Evolutionary conservation across 2,113 vertebrate genomes (phyloP), one percentile per base, ranked within the genome.

Genomic region (Erinaceus europaeus): DNA sequence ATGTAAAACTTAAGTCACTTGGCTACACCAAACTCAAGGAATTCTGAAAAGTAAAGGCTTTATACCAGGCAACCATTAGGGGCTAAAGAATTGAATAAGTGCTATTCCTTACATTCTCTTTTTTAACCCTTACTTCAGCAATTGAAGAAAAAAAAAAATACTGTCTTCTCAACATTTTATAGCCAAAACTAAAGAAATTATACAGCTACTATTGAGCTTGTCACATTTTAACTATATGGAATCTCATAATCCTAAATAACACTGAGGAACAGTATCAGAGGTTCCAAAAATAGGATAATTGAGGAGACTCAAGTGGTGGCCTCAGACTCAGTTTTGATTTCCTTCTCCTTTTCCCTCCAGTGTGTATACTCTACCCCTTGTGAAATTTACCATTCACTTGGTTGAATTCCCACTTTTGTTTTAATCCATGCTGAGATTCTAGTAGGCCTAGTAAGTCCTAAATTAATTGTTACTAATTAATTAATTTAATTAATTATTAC

Each of bases 41-140:
- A 71, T 57, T 25, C 59, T 84, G 64, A 65, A 64, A 84, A 81
- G 65, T 81, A 38, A 83, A 61, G 77, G 76, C 53, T 80, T 86
- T 69, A 18, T 40, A 36, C 6, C 34, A 80, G 38, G 2, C 10
- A 42, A 18, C 57, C 20, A 55, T 79, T 34, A n/a, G 29, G 36
- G 12, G 34, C 23, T 77, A 40, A 74, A 91, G 34, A 68, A 52
- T 20, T 42, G 23, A 79, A 3, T 20, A 84, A 46, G n/a, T 62
- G 9, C 12, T 69, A 40, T 4, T 68, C 46, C 32, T 62, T 40
- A 83, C 57, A 34, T 21, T 17, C 5, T 85, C 25, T 82, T 25
- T 53, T 57, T 68, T 72, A 78, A 44, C 48, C 34, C 3, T 71
- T 53, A 57, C 89, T 67, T 92, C 62, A 29, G 64, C 13, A 29